A percentile compares a stretch with the other conserved stretches of the same genome.
phyloP scores from a whole-genome alignment of 2,797 vertebrate genomes.

The Amblyraja radiata region DNA sequence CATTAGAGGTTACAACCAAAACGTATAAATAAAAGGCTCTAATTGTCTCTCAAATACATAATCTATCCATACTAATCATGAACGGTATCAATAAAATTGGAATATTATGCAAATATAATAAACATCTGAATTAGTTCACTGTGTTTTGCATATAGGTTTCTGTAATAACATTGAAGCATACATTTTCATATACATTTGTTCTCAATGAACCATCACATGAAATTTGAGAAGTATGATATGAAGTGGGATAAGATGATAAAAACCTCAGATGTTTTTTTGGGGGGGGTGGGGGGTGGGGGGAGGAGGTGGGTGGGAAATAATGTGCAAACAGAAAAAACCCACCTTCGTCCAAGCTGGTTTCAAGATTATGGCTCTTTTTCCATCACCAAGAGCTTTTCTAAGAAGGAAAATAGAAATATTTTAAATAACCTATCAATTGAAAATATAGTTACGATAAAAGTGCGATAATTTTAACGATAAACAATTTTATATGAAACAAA shows the following conservation, averaged over 20 bases:
- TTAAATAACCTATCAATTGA: neutral
- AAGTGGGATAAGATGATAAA: neutral
- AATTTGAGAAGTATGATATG: neutral
- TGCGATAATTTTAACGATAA: neutral
- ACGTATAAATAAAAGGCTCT: no score
- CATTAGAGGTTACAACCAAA: neutral
- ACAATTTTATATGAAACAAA: no score
- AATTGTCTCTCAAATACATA: neutral
- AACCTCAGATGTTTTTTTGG: neutral
- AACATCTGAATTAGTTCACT: neutral
- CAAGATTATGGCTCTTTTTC: conserved; percentile 76
- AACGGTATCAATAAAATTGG: neutral
- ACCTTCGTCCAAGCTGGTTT: conserved; percentile 85
- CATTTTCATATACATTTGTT: neutral
- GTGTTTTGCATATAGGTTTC: neutral
- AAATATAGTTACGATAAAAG: neutral
- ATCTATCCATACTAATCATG: neutral
- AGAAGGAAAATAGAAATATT: conserved; percentile 39
- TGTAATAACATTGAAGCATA: neutral
- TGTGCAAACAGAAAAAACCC: conserved; percentile 38
- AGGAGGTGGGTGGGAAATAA: neutral
- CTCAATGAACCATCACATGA: neutral
- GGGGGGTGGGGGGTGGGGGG: neutral
- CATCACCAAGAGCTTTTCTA: conserved; percentile 79
- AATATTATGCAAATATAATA: neutral